A percentile compares a stretch with the other conserved stretches of the same genome.
These are phyloP conservation scores for Sitobion miscanthi DNA, from an alignment of 1,140 invertebrate genomes.

Conservation along the genomic window DNA sequence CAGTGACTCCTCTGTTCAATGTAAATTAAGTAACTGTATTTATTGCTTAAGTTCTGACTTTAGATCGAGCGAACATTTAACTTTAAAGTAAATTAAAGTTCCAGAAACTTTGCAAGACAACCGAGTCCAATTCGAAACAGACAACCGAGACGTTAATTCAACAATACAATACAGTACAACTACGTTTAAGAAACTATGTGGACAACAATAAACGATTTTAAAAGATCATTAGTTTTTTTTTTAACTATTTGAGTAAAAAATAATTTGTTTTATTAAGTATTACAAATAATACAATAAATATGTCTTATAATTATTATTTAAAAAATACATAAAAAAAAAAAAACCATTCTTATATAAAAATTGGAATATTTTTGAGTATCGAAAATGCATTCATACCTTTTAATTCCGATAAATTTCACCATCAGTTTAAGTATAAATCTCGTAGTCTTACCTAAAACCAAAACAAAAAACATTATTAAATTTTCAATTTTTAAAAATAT, in stretches of 20 bases:
- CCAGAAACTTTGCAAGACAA: conserved; percentile 13
- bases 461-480: neutral
- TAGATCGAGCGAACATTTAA: conserved; percentile 12
- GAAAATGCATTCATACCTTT: neutral
- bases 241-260: neutral
- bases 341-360: neutral
- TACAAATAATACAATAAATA: neutral
- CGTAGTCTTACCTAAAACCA: neutral
- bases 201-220: conserved; percentile 4
- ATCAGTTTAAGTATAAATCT: neutral
- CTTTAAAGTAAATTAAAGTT: conserved; percentile 49
- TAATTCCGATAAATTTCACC: neutral
- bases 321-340: neutral
- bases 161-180: neutral
- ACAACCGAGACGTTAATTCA: conserved; percentile 8
- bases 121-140: conserved; percentile 18
- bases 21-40: conserved; percentile 41
- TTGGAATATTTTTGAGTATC: neutral
- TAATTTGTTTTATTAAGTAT: neutral
- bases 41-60: conserved; percentile 7
- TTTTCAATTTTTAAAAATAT: neutral
- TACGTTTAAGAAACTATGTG: neutral
- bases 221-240: neutral
- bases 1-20: neutral
- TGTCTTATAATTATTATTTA: too few species aligned